A percentile compares a stretch with the other conserved stretches of the same genome.
These are phyloP conservation scores for Drosophila novamexicana DNA, from an alignment of 1,140 invertebrate species.

Conservation along the genomic window DNA sequence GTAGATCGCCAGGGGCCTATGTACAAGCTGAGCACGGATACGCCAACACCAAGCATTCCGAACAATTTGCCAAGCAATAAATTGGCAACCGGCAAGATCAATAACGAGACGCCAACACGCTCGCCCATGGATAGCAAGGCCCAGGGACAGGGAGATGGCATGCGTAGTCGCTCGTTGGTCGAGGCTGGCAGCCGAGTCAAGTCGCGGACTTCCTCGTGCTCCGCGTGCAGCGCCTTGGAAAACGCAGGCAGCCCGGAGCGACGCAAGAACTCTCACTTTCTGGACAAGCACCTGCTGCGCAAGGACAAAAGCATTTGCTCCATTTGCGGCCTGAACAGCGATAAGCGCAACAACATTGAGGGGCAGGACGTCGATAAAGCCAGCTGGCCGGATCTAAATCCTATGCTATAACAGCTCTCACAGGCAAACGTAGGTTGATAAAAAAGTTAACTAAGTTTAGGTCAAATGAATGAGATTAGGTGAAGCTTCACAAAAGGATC, in stretches of 20 bases:
- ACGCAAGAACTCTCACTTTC: background rate
- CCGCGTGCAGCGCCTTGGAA: background rate
- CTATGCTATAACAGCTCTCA: background rate
- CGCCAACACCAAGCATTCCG: too few species aligned
- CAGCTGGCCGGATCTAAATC: background rate
- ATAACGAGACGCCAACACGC: too few species aligned
- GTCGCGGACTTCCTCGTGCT: background rate
- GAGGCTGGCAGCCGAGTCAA: background rate
- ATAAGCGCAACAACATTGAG: background rate
- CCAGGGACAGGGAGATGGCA: slow-evolving; percentile 21
- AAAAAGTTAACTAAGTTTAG: too few species aligned
- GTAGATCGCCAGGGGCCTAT: slow-evolving; percentile 1
- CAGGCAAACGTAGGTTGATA: background rate
- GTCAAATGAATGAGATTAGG: too few species aligned
- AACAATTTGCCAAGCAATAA: background rate
- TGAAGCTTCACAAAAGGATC: too few species aligned
- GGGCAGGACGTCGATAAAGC: background rate
- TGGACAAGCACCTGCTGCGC: background rate
- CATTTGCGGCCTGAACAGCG: slow-evolving; percentile 13
- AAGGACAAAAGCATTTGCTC: slow-evolving; percentile 8
- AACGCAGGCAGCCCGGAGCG: background rate
- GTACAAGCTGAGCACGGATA: slow-evolving; percentile 15
- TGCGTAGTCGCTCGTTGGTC: slow-evolving; percentile 6
- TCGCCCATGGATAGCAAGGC: background rate
- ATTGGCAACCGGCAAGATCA: background rate